Conservation (phyloP, 2,113 vertebrate genomes). For the Callospermophilus lateralis region DNA sequence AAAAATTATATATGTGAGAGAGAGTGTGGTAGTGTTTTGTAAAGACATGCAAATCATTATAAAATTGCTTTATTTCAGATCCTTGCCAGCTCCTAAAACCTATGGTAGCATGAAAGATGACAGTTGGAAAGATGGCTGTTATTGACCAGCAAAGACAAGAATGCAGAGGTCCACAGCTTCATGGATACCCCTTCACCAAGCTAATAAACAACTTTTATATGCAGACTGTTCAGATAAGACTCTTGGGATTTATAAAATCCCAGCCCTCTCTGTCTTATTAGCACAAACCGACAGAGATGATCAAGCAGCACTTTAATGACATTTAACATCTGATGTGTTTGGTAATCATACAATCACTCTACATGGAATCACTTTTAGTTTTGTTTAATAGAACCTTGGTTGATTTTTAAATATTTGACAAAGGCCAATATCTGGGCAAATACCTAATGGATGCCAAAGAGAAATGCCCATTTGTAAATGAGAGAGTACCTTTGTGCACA, state of each 20-base stretch:
- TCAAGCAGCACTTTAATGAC: slow-evolving; percentile 98
- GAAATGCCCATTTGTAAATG: slow-evolving; percentile 88
- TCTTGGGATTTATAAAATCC: slow-evolving; percentile 88
- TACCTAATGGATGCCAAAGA: slow-evolving; percentile 95
- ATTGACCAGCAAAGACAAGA: slow-evolving; percentile 89
- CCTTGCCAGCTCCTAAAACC: slow-evolving; percentile 94
- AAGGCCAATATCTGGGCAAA: slow-evolving; percentile 87
- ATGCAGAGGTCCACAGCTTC: slow-evolving; percentile 84
- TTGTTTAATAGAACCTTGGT: slow-evolving; percentile 85
- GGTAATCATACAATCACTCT: slow-evolving; percentile 90
- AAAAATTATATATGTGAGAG: not conserved
- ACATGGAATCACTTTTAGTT: slow-evolving; percentile 84
- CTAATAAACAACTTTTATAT: slow-evolving; percentile 85
- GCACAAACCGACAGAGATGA: slow-evolving; percentile 91
- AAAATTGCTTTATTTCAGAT: slow-evolving; percentile 89
- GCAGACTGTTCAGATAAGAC: slow-evolving; percentile 88
- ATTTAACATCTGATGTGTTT: slow-evolving; percentile 90
- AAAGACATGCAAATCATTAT: not conserved
- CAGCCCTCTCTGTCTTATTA: slow-evolving; percentile 90
- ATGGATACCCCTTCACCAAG: slow-evolving; percentile 86
- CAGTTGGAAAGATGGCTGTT: slow-evolving; percentile 99
- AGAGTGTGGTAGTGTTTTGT: not conserved
- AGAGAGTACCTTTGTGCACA: slow-evolving; percentile 77
- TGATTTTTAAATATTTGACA: slow-evolving; percentile 86
- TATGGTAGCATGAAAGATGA: slow-evolving; percentile 94